A percentile compares a stretch with the other conserved stretches of the same genome.
These are phyloP conservation scores for Pachypeltis micranthus DNA, from an alignment of 1,140 invertebrate genomes.

Conservation along the genomic window DNA sequence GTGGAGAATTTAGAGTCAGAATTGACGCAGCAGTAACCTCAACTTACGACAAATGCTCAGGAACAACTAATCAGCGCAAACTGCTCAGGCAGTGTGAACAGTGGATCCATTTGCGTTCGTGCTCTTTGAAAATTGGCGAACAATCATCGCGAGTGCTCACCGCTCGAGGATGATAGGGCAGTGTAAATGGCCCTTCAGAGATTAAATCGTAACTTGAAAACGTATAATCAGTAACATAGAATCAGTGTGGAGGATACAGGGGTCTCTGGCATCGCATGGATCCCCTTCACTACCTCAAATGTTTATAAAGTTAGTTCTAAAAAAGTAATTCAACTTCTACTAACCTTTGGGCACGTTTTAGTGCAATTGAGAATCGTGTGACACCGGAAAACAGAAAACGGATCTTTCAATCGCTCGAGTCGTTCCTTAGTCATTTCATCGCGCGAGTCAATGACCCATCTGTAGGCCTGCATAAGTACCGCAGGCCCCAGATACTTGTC, in stretches of 20 bases:
- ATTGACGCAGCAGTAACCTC: no score
- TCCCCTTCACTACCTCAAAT: neutral
- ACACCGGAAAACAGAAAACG: conserved; percentile 87
- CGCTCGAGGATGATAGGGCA: no score
- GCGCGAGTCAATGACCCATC: conserved; percentile 96
- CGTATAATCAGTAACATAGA: no score
- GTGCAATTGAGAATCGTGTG: conserved; percentile 99
- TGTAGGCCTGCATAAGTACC: conserved; percentile 51
- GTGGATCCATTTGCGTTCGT: no score
- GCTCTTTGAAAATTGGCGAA: no score
- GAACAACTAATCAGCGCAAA: no score
- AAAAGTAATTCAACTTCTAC: neutral
- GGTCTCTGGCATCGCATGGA: neutral
- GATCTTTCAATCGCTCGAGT: conserved; percentile 71
- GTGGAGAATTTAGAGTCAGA: no score
- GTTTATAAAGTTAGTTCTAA: neutral
- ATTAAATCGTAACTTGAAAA: no score
- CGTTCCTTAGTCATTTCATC: conserved; percentile 74
- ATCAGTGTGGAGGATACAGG: neutral
- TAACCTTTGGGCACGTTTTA: conserved; percentile 86
- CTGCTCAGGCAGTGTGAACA: no score
- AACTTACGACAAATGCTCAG: no score
- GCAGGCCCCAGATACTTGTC: conserved; percentile 58
- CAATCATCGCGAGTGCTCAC: no score
- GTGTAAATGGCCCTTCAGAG: no score